Evolutionary conservation across 1,140 invertebrate species (phyloP).

Genomic region (Cotesia chilonis): DNA sequence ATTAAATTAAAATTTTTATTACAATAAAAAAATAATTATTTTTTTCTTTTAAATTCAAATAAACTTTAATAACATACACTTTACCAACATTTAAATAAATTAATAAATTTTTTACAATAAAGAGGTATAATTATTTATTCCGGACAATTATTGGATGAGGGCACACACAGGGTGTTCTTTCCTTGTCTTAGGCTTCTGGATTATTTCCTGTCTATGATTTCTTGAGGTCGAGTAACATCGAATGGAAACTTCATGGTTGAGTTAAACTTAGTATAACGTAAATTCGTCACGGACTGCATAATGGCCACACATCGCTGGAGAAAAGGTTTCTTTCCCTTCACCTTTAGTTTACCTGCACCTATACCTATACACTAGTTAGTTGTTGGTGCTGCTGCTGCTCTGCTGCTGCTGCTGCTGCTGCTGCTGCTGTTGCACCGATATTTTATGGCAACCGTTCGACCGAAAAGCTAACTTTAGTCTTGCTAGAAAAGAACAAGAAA

Average conservation of each 20-base stretch:
- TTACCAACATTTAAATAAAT: too few relatives aligned
- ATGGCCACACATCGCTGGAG: conserved; percentile 39
- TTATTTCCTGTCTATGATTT: conserved; percentile 7
- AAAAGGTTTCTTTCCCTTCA: conserved; percentile 35
- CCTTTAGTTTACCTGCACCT: conserved; percentile 1
- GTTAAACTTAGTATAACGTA: conserved; percentile 40
- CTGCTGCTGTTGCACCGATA: conserved; percentile 23
- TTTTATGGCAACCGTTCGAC: conserved; percentile 41
- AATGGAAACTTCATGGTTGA: conserved; percentile 35
- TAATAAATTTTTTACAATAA: too few relatives aligned
- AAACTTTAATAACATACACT: too few relatives aligned
- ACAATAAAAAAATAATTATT: too few relatives aligned
- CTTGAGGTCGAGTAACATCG: conserved; percentile 17
- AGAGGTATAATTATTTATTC: too few relatives aligned
- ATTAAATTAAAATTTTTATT: too few relatives aligned
- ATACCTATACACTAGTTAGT: not conserved
- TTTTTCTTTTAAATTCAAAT: too few relatives aligned
- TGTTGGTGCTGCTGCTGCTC: too few relatives aligned
- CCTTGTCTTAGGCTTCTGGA: not conserved
- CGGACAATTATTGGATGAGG: too few relatives aligned
- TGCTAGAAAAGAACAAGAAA: conserved; percentile 13
- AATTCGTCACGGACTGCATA: conserved; percentile 42
- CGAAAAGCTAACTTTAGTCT: conserved; percentile 27
- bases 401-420: too few relatives aligned
- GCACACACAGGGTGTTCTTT: not conserved